A percentile compares a stretch with the other conserved stretches of the same genome.
phyloP scores from a whole-genome alignment of 2,113 vertebrate species.

The Blennius ocellaris region DNA sequence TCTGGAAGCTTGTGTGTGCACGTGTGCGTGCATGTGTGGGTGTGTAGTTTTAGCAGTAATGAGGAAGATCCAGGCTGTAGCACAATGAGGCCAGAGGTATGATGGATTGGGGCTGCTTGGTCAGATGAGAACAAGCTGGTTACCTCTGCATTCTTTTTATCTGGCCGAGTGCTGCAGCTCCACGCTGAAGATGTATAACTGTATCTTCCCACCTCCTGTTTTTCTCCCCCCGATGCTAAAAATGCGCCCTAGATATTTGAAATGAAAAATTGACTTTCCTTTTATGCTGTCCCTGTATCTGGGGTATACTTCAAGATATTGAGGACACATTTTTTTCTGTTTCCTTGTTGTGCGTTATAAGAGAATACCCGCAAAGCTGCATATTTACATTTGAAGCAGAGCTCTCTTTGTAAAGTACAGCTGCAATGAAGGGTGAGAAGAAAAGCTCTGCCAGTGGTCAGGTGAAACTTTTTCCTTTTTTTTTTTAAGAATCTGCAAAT shows the following conservation, averaged over 20 bases:
- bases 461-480: conserved; percentile 9
- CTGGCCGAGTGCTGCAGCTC: conserved; percentile 1
- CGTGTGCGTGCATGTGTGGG: background rate
- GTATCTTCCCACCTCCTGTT: conserved; percentile 17
- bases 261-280: conserved; percentile 46
- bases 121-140: conserved; percentile 50
- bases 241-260: conserved; percentile 53
- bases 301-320: conserved; percentile 28
- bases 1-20: conserved; percentile 23
- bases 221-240: conserved; percentile 16
- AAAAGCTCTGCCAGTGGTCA: background rate
- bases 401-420: background rate
- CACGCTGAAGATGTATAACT: conserved; percentile 39
- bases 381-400: conserved; percentile 7
- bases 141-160: conserved; percentile 17
- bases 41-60: conserved; percentile 46
- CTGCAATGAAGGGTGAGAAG: background rate
- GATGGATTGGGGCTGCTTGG: conserved; percentile 70
- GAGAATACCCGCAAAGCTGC: background rate
- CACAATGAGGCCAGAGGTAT: conserved; percentile 65
- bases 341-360: background rate
- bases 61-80: conserved; percentile 51
- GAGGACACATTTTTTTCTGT: background rate
- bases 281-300: conserved; percentile 15
- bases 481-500: conserved; percentile 29